These are phyloP conservation scores for Xanthorhoe spadicearia DNA, from an alignment of 2,888 invertebrate species.

Conservation along the genomic window DNA sequence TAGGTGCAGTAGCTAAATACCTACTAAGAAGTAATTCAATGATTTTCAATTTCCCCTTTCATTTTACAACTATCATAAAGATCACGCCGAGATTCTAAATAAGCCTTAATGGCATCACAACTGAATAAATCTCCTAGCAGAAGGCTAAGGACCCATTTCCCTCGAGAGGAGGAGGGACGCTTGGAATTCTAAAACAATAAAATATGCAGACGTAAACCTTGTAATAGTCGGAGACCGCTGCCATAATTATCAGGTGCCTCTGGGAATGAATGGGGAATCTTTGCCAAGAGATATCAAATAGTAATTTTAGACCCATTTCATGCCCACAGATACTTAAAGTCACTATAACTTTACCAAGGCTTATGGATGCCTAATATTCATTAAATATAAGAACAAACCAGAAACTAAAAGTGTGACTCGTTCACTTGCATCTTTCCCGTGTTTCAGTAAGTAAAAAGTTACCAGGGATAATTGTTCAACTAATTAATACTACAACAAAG, in stretches of 20 bases:
- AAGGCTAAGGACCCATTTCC: background rate
- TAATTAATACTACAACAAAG: no score
- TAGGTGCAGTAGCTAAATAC: no score
- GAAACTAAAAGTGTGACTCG: no score
- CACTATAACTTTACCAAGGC: background rate
- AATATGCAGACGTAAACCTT: slow-evolving; percentile 20
- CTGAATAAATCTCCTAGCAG: slow-evolving; percentile 28
- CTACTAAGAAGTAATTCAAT: background rate
- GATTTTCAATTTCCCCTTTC: slow-evolving; percentile 24
- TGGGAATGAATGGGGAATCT: slow-evolving; percentile 3
- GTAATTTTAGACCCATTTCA: background rate
- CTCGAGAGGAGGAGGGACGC: background rate
- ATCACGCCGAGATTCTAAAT: slow-evolving; percentile 26
- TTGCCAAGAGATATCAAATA: slow-evolving; percentile 4
- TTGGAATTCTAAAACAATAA: slow-evolving; percentile 28
- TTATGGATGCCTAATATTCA: background rate
- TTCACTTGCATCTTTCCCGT: no score
- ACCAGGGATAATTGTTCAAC: no score
- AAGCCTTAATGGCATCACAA: slow-evolving; percentile 25
- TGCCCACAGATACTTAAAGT: background rate
- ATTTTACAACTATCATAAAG: slow-evolving; percentile 17
- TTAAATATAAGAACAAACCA: no score
- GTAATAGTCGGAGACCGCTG: slow-evolving; percentile 13
- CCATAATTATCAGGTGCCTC: slow-evolving; percentile 2
- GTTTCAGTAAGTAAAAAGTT: no score